These are phyloP conservation scores for Cichlasoma orientale DNA, from an alignment of 2,797 vertebrate genomes.

Conservation along the genomic window DNA sequence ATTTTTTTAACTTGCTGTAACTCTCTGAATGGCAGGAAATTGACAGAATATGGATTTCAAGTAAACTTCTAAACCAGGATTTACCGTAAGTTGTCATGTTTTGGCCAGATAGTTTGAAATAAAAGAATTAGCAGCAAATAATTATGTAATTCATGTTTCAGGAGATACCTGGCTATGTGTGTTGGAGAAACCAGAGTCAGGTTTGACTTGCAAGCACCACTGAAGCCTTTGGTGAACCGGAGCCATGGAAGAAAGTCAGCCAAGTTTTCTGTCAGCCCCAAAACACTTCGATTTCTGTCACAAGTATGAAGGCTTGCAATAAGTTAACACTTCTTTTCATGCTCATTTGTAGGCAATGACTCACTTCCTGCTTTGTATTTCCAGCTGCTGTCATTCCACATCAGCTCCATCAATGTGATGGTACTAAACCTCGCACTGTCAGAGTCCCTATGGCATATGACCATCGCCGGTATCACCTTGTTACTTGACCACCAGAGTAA, in stretches of 20 bases:
- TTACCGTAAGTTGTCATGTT: slow-evolving; percentile 87
- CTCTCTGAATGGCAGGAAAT: slow-evolving; percentile 88
- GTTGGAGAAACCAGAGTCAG: slow-evolving; percentile 92
- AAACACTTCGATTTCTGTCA: slow-evolving; percentile 85
- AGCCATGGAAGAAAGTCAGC: slow-evolving; percentile 64
- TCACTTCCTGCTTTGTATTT: slow-evolving; percentile 25
- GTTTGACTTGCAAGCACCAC: slow-evolving; percentile 86
- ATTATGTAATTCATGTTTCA: slow-evolving; percentile 48
- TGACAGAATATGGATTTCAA: slow-evolving; percentile 94
- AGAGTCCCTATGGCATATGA: slow-evolving; percentile 97
- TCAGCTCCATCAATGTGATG: slow-evolving; percentile 94
- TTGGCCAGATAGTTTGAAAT: background rate
- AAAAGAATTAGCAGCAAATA: background rate
- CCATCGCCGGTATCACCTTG: slow-evolving; percentile 85
- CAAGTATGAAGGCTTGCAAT: slow-evolving; percentile 80
- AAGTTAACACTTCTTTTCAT: background rate
- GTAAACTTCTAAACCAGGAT: slow-evolving; percentile 91
- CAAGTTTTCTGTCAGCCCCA: slow-evolving; percentile 81
- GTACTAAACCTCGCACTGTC: slow-evolving; percentile 90
- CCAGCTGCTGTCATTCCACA: slow-evolving; percentile 90
- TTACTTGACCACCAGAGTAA: slow-evolving; percentile 88
- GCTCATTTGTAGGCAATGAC: background rate
- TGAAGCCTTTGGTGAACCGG: slow-evolving; percentile 54
- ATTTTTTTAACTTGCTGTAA: background rate
- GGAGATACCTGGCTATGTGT: slow-evolving; percentile 91